Evolutionary conservation across 2,113 vertebrate genomes (phyloP), one percentile per base, ranked within the genome.

Genomic region (Grantiella picta): DNA sequence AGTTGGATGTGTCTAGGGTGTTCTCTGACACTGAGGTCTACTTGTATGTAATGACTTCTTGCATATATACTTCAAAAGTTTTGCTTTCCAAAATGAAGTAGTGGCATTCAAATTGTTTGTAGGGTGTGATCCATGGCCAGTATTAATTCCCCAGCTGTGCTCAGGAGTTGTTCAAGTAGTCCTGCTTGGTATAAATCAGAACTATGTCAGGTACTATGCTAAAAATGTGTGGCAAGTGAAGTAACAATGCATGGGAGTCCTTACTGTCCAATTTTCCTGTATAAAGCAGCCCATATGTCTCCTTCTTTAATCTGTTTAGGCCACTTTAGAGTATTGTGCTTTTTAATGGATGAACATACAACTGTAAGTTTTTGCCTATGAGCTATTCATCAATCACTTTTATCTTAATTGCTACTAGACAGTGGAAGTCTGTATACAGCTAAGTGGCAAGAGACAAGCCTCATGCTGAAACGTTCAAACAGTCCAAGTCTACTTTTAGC

Each of bases 381-480:
- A 97, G 91, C n/a, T 59, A 69, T 87, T 94, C 86, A 94, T 96
- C 93, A 92, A 95, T 97, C 96, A 91, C 38, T 97, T 95, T 86
- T 90, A 77, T 45, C 50, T 94, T 97, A 98, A 97, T 96, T 97
- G 91, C 87, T 94, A 47, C 66, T 94, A 95, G 70, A 83, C 89
- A 93, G 29, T 83, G 40, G 71, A 84, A 95, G 47, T 69, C 50
- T 49, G 64, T 79, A 40, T 52, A 61, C 64, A 91, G 72, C 59
- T 89, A 97, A 96, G 63, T 82, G 79, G 82, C 71, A 92, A 96
- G 96, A 94, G 56, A 87, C 49, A 94, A 92, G n/a, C 86, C 94
- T 96, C 96, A 97, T 94, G 96, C 91, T 96, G 95, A 64, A 97
- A 81, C 54, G 56, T 70, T 90, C 71, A 95, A 96, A 94, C 82